Base-by-base conservation (phyloP, 2,888 invertebrate genomes). In the Zygaena filipendulae region DNA sequence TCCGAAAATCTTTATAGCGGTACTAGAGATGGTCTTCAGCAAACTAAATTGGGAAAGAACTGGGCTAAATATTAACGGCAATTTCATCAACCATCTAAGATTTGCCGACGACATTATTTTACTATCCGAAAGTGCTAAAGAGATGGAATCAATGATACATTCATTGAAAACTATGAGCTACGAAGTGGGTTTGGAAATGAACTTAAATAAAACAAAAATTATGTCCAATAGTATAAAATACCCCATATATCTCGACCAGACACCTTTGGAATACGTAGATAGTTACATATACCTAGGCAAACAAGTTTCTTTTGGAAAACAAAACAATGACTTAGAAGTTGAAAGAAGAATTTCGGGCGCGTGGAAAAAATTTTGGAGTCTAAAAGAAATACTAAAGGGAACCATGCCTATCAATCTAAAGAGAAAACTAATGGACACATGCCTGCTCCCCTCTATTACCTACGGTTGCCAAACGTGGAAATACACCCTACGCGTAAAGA, bases 121-220 rank as follows among this genome's bases (percentile, higher is more conserved):
- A 3, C 16, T 37, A 8, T 26, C 29, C 13, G 34, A 37, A 16
- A 16, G 18, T 10, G 5, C 11, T 4, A 8, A 7, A 10, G 11
- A 31, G 21, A 13, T 35, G 16, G 26, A 41, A 29, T 2, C 8
- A 5, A 38, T 38, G 36, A 21, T 36, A 28, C 13, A 32, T 12
- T 11, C 31, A 4, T 29, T 44, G 18, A 23, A 38, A 6, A n/a
- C 11, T 16, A 35, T 23, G 5, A 41, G 39, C 10, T 3, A 10
- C 7, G 6, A 33, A 21, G 32, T 30, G 11, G 41, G 43, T 1
- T 13, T 44, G 20, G 33, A 41, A 31, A 40, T 41, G 1, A 43
- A 44, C 13, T 12, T 25, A 6, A 22, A 16, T 2, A 42, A 41
- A 34, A 40, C 41, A 1, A 40, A 34, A 14, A 14, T 32, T 6